Base-by-base conservation (phyloP, 2,888 invertebrate species). In the Tenthredo mesomela region DNA sequence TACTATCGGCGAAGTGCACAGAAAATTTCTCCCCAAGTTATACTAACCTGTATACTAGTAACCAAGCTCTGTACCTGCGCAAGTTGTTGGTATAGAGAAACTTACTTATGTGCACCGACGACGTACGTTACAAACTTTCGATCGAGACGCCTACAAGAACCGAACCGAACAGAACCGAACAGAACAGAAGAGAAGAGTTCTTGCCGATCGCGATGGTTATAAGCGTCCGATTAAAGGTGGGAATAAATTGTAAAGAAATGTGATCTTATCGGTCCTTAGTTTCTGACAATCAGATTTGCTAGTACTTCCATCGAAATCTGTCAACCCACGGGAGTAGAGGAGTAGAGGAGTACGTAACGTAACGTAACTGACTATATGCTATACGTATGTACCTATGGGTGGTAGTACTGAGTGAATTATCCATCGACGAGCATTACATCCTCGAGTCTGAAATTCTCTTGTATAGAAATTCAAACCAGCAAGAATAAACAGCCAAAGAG, bases 251-350 rank as follows among this genome's bases (percentile, higher is more conserved):
- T 61, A 25, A 73, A 73, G 71, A 73, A 73, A 73, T 73, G 9
- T 12, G 71, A 73, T 73, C 71, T 73, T 40, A 73, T 73, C 71
- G 71, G 9, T 67, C 21, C 9, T 12, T 40, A 21, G 43, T 73
- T 73, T 73, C 71, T 43, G 71, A 73, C 71, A 73, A 73, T 43
- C n/a, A 73, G 43, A 73, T 73, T 73, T 43, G 71, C 71, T 43
- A 73, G 71, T 43, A 33, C 33, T 33, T 29, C 67, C 15, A 67
- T 73, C 73, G 50, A 50, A 77, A 50, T 77, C 50, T 77, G 77
- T 77, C 77, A 54, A 77, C 77, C 77, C 50, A 77, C 77, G 54
- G 54, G 77, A 54, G n/a, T 10, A 33, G 29, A 77, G 29, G 54
- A 54, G 54, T 18, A 18, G 77, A n/a, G 43, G 33, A 33, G n/a